Percentiles rank a stretch among this genome's conserved stretches.
phyloP scores from a whole-genome alignment of 2,797 vertebrate genomes.

The Triplophysa yarkandensis region DNA sequence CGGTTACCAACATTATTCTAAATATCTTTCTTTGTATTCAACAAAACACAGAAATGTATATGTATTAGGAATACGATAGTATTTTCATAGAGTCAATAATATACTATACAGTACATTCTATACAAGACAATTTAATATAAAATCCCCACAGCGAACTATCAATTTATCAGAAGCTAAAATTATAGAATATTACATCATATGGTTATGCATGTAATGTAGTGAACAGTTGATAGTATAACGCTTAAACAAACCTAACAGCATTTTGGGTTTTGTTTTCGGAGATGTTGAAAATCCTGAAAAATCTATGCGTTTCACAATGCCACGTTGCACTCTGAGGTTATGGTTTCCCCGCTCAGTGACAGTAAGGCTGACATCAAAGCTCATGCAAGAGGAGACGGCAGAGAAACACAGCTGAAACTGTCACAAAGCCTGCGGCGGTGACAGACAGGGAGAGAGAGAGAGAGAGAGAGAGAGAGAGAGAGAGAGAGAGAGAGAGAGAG shows the following conservation, averaged over 20 bases:
- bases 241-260: not conserved
- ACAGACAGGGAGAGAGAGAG: not conserved
- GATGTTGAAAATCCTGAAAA: conserved; percentile 2
- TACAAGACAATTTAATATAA: too few species aligned
- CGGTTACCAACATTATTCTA: too few species aligned
- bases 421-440: conserved; percentile 47
- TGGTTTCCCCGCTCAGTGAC: conserved; percentile 35
- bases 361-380: conserved; percentile 50
- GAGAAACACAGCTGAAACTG: conserved; percentile 52
- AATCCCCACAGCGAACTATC: too few species aligned
- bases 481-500: not conserved
- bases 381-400: conserved; percentile 40
- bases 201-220: too few species aligned
- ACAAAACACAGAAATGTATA: too few species aligned
- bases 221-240: not conserved
- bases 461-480: conserved; percentile 13
- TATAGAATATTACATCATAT: too few species aligned
- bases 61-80: too few species aligned
- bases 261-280: not conserved
- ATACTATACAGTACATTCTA: too few species aligned
- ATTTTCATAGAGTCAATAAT: too few species aligned
- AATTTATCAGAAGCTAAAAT: too few species aligned
- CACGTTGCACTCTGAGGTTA: conserved; percentile 8
- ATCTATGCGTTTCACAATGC: conserved; percentile 12
- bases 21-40: too few species aligned